phyloP scores from a whole-genome alignment of 2,888 invertebrate species.

The Notodonta ziczac region DNA sequence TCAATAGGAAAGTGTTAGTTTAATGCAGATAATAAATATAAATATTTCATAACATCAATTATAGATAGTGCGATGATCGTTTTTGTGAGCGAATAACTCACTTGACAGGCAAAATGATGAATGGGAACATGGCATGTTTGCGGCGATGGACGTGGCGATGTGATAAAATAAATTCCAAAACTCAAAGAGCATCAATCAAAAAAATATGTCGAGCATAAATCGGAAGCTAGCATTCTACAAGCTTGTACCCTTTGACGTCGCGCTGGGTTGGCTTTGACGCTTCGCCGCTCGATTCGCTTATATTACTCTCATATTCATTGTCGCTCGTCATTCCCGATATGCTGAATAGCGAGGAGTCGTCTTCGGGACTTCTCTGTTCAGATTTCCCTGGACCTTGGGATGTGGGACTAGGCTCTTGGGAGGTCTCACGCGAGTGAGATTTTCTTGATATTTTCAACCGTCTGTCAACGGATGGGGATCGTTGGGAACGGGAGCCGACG shows the following conservation, averaged over 20 bases:
- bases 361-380: conserved; percentile 83
- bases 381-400: conserved; percentile 78
- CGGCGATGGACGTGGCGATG: conserved; percentile 29
- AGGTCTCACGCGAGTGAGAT: conserved; percentile 70
- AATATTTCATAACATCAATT: conserved; percentile 2
- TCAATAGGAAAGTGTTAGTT: conserved; percentile 31
- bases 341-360: conserved; percentile 83
- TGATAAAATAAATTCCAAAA: conserved; percentile 49
- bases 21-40: conserved; percentile 7
- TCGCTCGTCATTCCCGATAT: conserved; percentile 85
- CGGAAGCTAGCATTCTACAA: conserved; percentile 77
- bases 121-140: conserved; percentile 24
- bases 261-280: conserved; percentile 78
- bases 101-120: conserved; percentile 40
- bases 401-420: conserved; percentile 77
- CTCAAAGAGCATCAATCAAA: conserved; percentile 70
- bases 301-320: conserved; percentile 83
- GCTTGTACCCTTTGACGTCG: conserved; percentile 80
- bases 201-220: conserved; percentile 66
- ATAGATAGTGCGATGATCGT: conserved; percentile 27
- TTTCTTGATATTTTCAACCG: conserved; percentile 60
- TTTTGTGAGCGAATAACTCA: conserved; percentile 24
- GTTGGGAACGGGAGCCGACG: conserved; percentile 86
- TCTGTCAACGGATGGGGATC: conserved; percentile 80
- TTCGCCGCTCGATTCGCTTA: conserved; percentile 81